Evolutionary conservation across 1,140 invertebrate genomes (phyloP), one percentile per base, ranked within the genome.

Genomic region (Ephestia elutella): DNA sequence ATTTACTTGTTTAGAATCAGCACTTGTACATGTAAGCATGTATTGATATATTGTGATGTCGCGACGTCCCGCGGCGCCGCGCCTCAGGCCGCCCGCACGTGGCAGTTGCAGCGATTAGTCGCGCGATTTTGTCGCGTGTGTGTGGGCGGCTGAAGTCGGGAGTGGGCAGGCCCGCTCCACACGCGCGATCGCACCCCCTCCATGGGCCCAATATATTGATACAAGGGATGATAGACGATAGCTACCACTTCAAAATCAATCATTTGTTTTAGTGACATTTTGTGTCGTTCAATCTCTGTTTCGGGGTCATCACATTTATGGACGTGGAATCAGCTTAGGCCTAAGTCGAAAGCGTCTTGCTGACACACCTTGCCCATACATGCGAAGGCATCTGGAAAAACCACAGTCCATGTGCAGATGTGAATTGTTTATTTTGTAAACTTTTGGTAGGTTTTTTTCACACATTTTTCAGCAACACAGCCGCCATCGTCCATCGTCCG

Each of bases 91-190:
- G 32, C 11, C 32, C 32, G 32, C 32, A 38, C 32, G n/a, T 28
- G 3, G 25, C 25, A 28, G 32, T 2, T 38, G 5, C 32, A 2
- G 13, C 32, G 13, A 28, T 28, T 28, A 28, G 25, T 13, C 32
- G 32, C 32, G 11, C 13, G 8, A 11, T 13, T 38, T 11, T 13
- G 11, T 9, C 32, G 32, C 32, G 8, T 7, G 11, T 38, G 32
- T 38, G 32, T 11, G 8, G 32, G 11, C 48, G n/a, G 38, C 38
- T 17, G 38, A 49, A 18, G 48, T 49, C 49, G 49, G 18, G 50
- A n/a, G 50, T 11, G 20, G 50, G 50, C 49, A 20, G 50, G 21
- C 50, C 50, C 50, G 50, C 50, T 25, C 18, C 50, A 8, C 9
- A 25, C 9, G 2, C 5, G 17, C 32, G 5, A 8, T 8, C 32